Evolutionary conservation across 2,888 invertebrate genomes (phyloP).

Genomic region (Yponomeuta plumbellus): DNA sequence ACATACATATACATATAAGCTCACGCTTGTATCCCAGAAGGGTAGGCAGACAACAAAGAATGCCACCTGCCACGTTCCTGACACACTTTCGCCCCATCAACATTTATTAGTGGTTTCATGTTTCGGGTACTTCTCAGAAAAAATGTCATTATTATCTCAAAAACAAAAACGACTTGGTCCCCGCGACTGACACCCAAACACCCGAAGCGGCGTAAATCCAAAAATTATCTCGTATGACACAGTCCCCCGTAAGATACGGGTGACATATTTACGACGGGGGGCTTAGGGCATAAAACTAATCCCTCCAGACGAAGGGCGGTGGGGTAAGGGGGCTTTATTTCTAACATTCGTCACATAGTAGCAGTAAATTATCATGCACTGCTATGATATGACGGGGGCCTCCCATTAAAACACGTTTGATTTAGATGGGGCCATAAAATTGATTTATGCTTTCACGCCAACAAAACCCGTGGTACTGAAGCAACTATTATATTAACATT

Average conservation of each 20-base stretch:
- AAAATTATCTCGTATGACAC: slow-evolving; percentile 67
- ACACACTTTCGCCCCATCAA: too few relatives aligned
- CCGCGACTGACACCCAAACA: slow-evolving; percentile 18
- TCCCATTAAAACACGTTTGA: slow-evolving; percentile 78
- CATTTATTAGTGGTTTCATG: too few relatives aligned
- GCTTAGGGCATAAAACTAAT: slow-evolving; percentile 73
- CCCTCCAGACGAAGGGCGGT: slow-evolving; percentile 39
- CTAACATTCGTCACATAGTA: slow-evolving; percentile 78
- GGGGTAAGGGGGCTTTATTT: slow-evolving; percentile 59
- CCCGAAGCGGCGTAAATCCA: slow-evolving; percentile 48
- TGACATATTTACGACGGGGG: slow-evolving; percentile 72
- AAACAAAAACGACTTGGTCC: background rate
- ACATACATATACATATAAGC: too few relatives aligned
- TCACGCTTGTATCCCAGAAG: too few relatives aligned
- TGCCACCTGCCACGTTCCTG: too few relatives aligned
- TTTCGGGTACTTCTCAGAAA: too few relatives aligned
- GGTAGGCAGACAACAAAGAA: too few relatives aligned
- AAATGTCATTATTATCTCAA: slow-evolving; percentile 9
- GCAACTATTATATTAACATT: slow-evolving; percentile 77
- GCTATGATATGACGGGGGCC: slow-evolving; percentile 77
- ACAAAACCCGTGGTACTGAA: slow-evolving; percentile 75
- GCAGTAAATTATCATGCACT: slow-evolving; percentile 77
- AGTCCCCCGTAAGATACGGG: slow-evolving; percentile 58
- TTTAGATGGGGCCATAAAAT: slow-evolving; percentile 78
- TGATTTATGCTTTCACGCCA: slow-evolving; percentile 78